A percentile compares a stretch with the other conserved stretches of the same genome.
Evolutionary conservation across 2,113 vertebrate genomes (phyloP).

Genomic region (Amphiprion ocellaris): DNA sequence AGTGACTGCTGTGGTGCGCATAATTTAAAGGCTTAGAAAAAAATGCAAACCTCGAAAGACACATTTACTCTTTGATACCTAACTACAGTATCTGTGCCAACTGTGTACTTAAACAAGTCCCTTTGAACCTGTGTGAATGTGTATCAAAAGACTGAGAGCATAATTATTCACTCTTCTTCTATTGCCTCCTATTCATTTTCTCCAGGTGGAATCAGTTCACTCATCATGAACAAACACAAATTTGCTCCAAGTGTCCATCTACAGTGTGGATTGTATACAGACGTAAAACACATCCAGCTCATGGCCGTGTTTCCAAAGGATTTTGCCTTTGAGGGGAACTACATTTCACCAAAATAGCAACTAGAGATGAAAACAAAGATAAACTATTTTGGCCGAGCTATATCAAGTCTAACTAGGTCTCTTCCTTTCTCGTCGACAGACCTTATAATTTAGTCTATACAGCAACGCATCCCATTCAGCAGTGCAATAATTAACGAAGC

Average conservation of each 20-base stretch:
- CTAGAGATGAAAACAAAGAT: constrained; percentile 28
- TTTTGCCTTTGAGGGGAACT: constrained; percentile 6
- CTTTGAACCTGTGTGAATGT: constrained; percentile 70
- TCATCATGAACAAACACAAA: constrained; percentile 27
- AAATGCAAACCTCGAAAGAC: constrained; percentile 59
- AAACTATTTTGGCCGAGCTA: constrained; percentile 11
- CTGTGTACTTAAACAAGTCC: constrained; percentile 41
- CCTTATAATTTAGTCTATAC: constrained; percentile 60
- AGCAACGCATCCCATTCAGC: constrained; percentile 31
- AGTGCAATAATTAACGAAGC: constrained; percentile 42
- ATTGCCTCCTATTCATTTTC: constrained; percentile 70
- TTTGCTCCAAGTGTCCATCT: constrained; percentile 29
- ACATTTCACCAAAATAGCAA: constrained; percentile 27
- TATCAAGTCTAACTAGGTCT: constrained; percentile 24
- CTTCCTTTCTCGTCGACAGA: constrained; percentile 44
- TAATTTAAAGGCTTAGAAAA: constrained; percentile 73
- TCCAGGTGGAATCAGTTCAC: constrained; percentile 52
- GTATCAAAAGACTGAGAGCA: constrained; percentile 66
- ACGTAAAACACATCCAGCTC: constrained; percentile 8
- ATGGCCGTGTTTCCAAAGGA: constrained; percentile 12
- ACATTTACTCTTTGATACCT: constrained; percentile 64
- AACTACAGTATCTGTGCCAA: constrained; percentile 50
- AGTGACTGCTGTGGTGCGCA: constrained; percentile 31
- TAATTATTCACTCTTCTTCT: constrained; percentile 50
- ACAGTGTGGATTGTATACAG: constrained; percentile 27